These are phyloP conservation scores for Cantharis flavilabris DNA, from an alignment of 2,888 invertebrate species.

Conservation along the genomic window DNA sequence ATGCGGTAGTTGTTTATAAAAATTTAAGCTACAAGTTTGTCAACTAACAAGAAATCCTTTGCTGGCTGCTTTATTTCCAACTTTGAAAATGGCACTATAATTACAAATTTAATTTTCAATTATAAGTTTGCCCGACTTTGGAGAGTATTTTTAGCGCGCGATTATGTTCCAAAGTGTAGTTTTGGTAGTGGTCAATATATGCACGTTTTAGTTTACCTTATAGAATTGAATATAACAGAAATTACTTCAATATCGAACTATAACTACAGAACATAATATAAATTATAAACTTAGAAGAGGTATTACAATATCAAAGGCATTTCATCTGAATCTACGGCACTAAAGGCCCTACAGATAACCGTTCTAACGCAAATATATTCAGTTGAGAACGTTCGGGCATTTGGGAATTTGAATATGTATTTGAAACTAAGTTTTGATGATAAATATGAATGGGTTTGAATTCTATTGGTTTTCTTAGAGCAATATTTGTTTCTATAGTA, in stretches of 20 bases:
- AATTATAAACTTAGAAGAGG: slow-evolving; percentile 53
- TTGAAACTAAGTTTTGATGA: slow-evolving; percentile 41
- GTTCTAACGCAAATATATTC: slow-evolving; percentile 49
- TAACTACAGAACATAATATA: slow-evolving; percentile 47
- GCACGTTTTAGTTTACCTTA: neutral
- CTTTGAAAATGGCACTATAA: neutral
- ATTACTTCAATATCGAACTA: slow-evolving; percentile 26
- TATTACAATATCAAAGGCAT: slow-evolving; percentile 56
- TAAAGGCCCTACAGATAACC: slow-evolving; percentile 51
- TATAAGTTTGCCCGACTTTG: neutral
- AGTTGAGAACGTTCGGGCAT: slow-evolving; percentile 48
- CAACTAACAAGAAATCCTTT: neutral
- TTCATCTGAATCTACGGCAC: slow-evolving; percentile 52
- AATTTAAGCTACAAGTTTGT: neutral
- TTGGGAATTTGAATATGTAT: slow-evolving; percentile 55
- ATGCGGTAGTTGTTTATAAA: neutral
- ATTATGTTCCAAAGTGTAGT: neutral
- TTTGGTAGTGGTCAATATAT: neutral
- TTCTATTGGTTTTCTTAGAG: slow-evolving; percentile 48
- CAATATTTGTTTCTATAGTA: slow-evolving; percentile 32
- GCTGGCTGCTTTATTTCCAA: neutral
- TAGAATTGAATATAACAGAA: slow-evolving; percentile 12
- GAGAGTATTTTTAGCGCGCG: neutral
- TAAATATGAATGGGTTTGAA: slow-evolving; percentile 45
- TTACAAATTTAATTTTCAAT: neutral